Base-by-base conservation (phyloP, 2,888 invertebrate species). In the Volucella inflata region DNA sequence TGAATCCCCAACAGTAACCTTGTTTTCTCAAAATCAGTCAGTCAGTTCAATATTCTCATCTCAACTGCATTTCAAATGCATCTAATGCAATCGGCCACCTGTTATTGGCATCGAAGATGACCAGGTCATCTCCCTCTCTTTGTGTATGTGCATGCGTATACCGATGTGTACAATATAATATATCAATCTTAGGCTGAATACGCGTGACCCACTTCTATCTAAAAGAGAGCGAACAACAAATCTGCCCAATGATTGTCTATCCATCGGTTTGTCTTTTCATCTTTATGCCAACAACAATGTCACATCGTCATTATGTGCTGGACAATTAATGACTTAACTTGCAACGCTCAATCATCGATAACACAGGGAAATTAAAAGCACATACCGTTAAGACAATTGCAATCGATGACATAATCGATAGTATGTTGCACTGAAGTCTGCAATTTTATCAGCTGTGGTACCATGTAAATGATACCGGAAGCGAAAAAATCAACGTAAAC, bases 351-450 rank as follows among this genome's bases (percentile, higher is more conserved):
- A 79, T 74, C 83, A 80, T 55, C 79, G 74, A 65, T 76, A 80
- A 71, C 75, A 84, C 60, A 71, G 80, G 84, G 84, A 84, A 84
- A 84, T 84, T 84, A 84, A 84, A 84, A 84, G 84, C 75, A 75
- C 84, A 84, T 84, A 84, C 75, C 75, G 71, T 80, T 84, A 75
- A 80, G 71, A 80, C 84, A 84, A 80, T 75, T 75, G 84, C 80
- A 84, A 84, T 84, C 70, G 65, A 71, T 84, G 84, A 84, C 75
- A 80, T 84, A 84, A 84, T 84, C 79, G 74, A 68, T 68, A 64
- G 72, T 62, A 38, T 55, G 55, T 55, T 30, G 4, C 16, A 44
- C 50, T 21, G 30, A 11, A 16, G 55, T 44, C 9, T 17, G 67
- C 53, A 60, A 76, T 67, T 60, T 16, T 30, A 30, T 36, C 55